Base-by-base conservation (phyloP, 2,113 vertebrate species). In the Elanoides forficatus region DNA sequence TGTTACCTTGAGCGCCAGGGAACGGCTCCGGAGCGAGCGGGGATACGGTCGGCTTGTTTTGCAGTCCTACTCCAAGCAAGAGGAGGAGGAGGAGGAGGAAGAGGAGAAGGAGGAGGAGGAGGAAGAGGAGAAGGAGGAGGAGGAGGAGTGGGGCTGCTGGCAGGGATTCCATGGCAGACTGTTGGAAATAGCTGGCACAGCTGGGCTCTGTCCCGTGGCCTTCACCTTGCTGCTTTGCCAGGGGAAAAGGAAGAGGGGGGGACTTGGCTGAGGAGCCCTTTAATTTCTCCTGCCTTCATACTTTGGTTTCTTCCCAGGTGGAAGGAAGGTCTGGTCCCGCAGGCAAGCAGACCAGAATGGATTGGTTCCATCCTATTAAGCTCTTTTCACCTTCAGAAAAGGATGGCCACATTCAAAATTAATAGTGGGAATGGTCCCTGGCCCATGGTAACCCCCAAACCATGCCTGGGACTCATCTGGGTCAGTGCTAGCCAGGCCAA, bases 171-270 rank as follows among this genome's bases (percentile, higher is more conserved):
- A 70, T 84, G 90, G 86, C 76, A 96, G 95, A 55, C 56, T 36
- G 1, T 34, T 94, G 83, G 91, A 92, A 94, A 86, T 2, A 76
- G 50, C n/a, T 29, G 0, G 29, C 58, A 16, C 97, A 96, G 97
- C 96, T 98, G 97, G 81, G 68, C 75, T 94, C 65, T 2, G 27
- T 92, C 94, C 93, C 5, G 5, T 81, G 97, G 88, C 97, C 97
- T 98, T 98, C 97, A 95, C 94, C 87, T 94, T 40, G 21, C 36
- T 82, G 74, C 43, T 89, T 79, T 66, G n/a, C 60, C n/a, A 9
- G 26, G 38, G 21, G 42, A 52, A 52, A 91, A 65, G 10, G 63
- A 52, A 73, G 74, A 58, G 34, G 22, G 55, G 55, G 12, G 52
- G 60, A 60, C 27, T 60, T 53, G 88, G 48, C 40, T 73, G 40